Percentiles rank a stretch among this genome's conserved stretches.
phyloP scores from a whole-genome alignment of 2,888 invertebrate species.

The Xiphydria camelus region DNA sequence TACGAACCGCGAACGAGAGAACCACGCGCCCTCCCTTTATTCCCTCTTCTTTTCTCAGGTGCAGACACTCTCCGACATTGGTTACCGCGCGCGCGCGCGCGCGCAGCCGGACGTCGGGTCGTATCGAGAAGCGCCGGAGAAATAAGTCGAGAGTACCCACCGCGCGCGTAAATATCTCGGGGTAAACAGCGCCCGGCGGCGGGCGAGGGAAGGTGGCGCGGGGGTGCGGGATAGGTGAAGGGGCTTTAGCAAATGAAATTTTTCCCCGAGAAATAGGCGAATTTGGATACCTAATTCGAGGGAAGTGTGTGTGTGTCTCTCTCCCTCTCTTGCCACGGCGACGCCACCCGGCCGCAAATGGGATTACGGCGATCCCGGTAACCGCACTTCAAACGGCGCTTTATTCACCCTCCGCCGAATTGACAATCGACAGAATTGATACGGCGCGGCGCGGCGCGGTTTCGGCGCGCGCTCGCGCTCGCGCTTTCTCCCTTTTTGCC shows the following conservation, averaged over 20 bases:
- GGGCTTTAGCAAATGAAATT: constrained; percentile 36
- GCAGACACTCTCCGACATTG: too few relatives aligned
- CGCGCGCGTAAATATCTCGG: too few relatives aligned
- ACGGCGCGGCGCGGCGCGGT: constrained; percentile 13
- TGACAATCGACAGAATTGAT: constrained; percentile 58
- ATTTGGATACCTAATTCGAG: constrained; percentile 40
- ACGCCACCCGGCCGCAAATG: constrained; percentile 32
- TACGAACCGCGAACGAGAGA: too few relatives aligned
- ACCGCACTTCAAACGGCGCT: constrained; percentile 53
- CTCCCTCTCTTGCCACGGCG: too few relatives aligned
- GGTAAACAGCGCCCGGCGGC: constrained; percentile 2
- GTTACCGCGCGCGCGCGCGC: too few relatives aligned
- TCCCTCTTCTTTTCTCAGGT: too few relatives aligned
- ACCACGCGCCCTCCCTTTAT: too few relatives aligned
- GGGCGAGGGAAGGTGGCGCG: constrained; percentile 14
- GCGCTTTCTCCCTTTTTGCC: neutral
- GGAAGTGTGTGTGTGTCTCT: constrained; percentile 20
- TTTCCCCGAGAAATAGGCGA: constrained; percentile 29
- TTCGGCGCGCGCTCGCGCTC: too few relatives aligned
- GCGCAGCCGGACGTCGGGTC: too few relatives aligned
- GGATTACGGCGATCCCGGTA: constrained; percentile 39
- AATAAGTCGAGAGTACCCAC: too few relatives aligned
- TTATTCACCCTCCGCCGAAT: constrained; percentile 43
- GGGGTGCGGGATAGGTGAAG: constrained; percentile 19
- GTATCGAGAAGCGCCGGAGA: too few relatives aligned